Percentiles rank a stretch among this genome's conserved stretches.
Evolutionary conservation across 2,113 vertebrate genomes (phyloP).

Genomic region (Mus pahari): DNA sequence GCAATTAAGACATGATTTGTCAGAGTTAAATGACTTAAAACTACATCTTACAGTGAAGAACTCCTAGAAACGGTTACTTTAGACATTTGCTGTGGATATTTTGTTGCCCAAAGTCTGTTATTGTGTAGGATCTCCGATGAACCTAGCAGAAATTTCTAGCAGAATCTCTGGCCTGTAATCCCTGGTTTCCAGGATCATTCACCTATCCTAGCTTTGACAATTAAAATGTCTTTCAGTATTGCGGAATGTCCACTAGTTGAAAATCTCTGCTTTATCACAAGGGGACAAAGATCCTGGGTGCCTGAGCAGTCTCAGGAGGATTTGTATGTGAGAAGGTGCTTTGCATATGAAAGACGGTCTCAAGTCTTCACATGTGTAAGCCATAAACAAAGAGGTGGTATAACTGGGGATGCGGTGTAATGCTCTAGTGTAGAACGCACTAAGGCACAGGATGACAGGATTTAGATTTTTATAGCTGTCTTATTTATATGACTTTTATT

Average conservation of each 20-base stretch:
- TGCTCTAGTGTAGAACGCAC: not conserved
- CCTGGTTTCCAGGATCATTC: not conserved
- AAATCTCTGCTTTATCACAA: not conserved
- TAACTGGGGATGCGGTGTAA: not conserved
- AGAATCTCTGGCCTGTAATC: not conserved
- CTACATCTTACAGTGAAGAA: conserved; percentile 10
- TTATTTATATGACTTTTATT: conserved; percentile 69
- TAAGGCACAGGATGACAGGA: not conserved
- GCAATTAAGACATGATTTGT: conserved; percentile 1
- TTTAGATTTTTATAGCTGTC: conserved; percentile 59
- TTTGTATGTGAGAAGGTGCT: not conserved
- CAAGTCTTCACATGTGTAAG: not conserved
- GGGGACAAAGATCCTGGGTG: not conserved
- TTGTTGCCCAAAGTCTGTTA: not conserved
- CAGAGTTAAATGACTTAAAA: not conserved
- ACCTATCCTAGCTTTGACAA: not conserved
- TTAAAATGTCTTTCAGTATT: not conserved
- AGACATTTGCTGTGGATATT: not conserved
- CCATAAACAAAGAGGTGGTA: not conserved
- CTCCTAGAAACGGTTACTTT: not conserved
- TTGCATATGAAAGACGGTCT: not conserved
- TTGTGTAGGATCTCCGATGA: not conserved
- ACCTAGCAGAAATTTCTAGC: conserved; percentile 20
- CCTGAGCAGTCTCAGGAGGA: not conserved
- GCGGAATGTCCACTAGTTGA: not conserved